Evolutionary conservation across 1,140 invertebrate genomes (phyloP), one percentile per base, ranked within the genome.

Genomic region (Drosophila saltans): DNA sequence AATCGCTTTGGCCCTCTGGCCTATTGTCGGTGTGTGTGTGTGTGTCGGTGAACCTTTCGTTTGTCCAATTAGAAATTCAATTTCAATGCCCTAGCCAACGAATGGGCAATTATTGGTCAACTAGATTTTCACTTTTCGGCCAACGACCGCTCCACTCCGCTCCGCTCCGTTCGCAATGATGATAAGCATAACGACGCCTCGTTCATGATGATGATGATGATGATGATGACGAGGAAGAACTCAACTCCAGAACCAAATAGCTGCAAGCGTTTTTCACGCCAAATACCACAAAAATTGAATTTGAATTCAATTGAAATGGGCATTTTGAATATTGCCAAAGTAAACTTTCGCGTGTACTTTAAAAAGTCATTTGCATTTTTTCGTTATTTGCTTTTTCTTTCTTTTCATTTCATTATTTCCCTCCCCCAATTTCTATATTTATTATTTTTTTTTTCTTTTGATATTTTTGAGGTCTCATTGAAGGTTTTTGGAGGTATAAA

Each of bases 221-320:
- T 61, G 72, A 52, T 67, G 75, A 76, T 74, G 72, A 75, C 52
- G 73, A 41, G 33, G 73, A 36, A 73, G 82, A 86, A 86, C 67
- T 58, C 52, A 74, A 68, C 28, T 45, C 21, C 28, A n/a, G 70
- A 30, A 45, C 45, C 30, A 78, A 70, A 85, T 85, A 85, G 81
- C 81, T 88, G 80, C 68, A 79, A 83, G 84, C 84, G 77, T 61
- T 81, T 71, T 73, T 65, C 40, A 45, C 63, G 45, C 69, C 52
- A 48, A 59, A 56, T 36, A 65, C 43, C 33, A 24, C 69, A 73
- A 69, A 40, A 52, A 52, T 52, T 71, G 72, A 59, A 84, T 84
- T 89, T 88, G 66, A 80, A 89, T 66, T 72, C 66, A 77, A 77
- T 79, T 79, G 69, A 76, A 75, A 66, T 63, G 63, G 59, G 74